Base-by-base conservation (phyloP, 2,797 vertebrate species). In the Melopsittacus undulatus region DNA sequence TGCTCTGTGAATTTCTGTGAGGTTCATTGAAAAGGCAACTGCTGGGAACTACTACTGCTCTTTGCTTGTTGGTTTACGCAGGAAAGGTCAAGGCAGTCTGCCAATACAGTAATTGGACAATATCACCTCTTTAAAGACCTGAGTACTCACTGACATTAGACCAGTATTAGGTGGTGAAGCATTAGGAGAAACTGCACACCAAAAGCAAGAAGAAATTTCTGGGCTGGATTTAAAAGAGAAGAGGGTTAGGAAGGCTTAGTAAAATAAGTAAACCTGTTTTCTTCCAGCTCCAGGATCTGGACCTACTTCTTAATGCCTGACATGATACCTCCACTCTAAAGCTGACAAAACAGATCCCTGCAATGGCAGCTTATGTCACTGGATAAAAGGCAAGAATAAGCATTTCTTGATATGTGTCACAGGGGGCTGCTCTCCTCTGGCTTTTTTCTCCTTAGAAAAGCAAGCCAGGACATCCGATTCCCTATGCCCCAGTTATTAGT, bases 71-170 rank as follows among this genome's bases (percentile, higher is more conserved):
- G 54, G 26, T 73, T 83, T 86, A 90, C 90, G 30, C 43, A 76
- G 34, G n/a, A 91, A 94, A 94, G 77, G 49, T 88, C 85, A 68
- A 75, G 77, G 90, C 83, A 90, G 27, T 23, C 51, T 80, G 72
- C 76, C 87, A 79, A 26, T 45, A 66, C 7, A 66, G 21, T 32
- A 83, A 84, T 24, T 29, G 46, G 70, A 68, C 66, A 88, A 34
- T 13, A 49, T 48, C 13, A 61, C 29, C 2, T 0, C 63, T 89
- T 64, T 32, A 82, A 75, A 64, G 90, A 92, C 52, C 12, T 0
- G 0, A 19, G 14, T 30, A 89, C 56, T 93, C 67, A 20, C n/a
- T 67, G 76, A 57, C 48, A 74, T n/a, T 38, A 29, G 56, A 74
- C 18, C 18, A 78, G 64, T 29, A 75, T 72, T 8, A 74, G 48